phyloP scores from a whole-genome alignment of 2,888 invertebrate genomes.

The Actias luna region DNA sequence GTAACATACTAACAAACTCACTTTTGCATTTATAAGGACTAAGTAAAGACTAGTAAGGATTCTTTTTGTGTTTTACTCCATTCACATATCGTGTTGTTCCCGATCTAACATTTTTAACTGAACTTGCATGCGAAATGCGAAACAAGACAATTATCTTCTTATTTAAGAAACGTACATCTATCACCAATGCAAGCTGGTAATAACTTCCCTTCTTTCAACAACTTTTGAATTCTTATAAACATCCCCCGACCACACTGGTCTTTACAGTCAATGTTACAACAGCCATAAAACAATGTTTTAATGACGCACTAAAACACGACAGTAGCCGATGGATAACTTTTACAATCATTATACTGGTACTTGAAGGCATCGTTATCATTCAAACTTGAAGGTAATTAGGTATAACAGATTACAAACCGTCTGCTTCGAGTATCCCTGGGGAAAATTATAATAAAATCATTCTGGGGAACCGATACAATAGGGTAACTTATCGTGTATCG shows the following conservation, averaged over 20 bases:
- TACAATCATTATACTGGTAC: constrained; percentile 43
- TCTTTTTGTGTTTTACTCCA: no score
- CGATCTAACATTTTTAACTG: no score
- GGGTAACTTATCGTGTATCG: constrained; percentile 34
- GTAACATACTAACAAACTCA: no score
- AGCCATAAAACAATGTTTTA: constrained; percentile 72
- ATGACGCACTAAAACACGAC: constrained; percentile 65
- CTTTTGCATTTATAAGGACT: no score
- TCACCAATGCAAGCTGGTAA: background rate
- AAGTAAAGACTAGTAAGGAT: no score
- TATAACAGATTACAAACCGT: constrained; percentile 42
- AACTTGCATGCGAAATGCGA: no score
- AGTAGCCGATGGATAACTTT: constrained; percentile 54
- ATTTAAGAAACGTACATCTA: background rate
- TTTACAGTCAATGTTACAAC: constrained; percentile 62
- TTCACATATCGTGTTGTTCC: no score
- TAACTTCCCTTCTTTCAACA: constrained; percentile 30
- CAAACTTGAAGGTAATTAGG: constrained; percentile 33
- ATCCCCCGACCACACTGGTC: constrained; percentile 66
- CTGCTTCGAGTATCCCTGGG: constrained; percentile 47
- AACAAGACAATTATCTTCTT: no score
- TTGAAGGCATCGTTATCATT: constrained; percentile 49
- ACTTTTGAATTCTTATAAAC: constrained; percentile 53
- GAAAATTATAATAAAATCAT: constrained; percentile 38
- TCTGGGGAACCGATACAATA: constrained; percentile 19